Evolutionary conservation across 2,888 invertebrate genomes (phyloP), one percentile per base, ranked within the genome.

Genomic region (Lutraria lutraria): DNA sequence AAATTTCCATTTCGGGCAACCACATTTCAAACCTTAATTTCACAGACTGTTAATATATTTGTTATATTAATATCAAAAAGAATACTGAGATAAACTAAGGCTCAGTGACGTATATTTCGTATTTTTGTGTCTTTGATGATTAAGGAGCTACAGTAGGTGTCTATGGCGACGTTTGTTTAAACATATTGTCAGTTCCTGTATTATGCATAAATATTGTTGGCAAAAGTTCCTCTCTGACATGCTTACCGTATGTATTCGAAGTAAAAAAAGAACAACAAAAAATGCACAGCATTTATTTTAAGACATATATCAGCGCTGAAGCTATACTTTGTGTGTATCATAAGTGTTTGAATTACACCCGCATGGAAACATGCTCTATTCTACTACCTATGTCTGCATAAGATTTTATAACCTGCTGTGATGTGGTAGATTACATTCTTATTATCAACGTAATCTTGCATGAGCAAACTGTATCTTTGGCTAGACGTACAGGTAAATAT

Each of bases 371-470:
- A 34, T 43, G 63, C 25, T 25, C 19, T 63, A 25, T 84, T 84
- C 54, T 76, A 34, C 76, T 76, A 84, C 72, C 84, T 76, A 19
- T 84, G 54, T 54, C 53, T 53, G 43, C 76, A 53, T 54, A 84
- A 52, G 19, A 54, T 84, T 84, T 84, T 52, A 76, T 76, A n/a
- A 16, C 72, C 84, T 76, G 72, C 84, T 76, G 76, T 84, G 84
- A 82, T 60, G 25, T 72, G 53, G 13, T 31, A 72, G 81, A 72
- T 81, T 81, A 56, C 81, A 81, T 86, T 86, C 82, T n/a, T 56
- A 29, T 76, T 83, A 87, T 83, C 87, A 72, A 53, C 76, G 12
- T 83, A 83, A 87, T 82, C 87, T 86, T 83, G 87, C 87, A 60
- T 87, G 87, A 83, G 76, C 85, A 79, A 79, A 85, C 85, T 76